phyloP scores from a whole-genome alignment of 2,113 vertebrate species.

The Notothenia rossii region DNA sequence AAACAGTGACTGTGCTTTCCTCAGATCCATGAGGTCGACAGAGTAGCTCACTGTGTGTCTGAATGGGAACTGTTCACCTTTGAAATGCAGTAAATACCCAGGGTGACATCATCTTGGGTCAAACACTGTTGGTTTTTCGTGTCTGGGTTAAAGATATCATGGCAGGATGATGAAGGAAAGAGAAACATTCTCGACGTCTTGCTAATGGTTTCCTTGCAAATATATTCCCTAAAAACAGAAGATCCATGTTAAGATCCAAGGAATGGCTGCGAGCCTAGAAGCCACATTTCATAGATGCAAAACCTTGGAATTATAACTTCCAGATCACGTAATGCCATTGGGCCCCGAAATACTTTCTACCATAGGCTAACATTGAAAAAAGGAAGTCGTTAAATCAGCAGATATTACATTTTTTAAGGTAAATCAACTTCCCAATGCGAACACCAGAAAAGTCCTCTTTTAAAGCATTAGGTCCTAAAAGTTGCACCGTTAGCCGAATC shows the following conservation, averaged over 20 bases:
- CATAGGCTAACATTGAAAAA: too few relatives aligned
- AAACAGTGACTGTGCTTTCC: conserved; percentile 51
- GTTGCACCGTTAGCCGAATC: too few relatives aligned
- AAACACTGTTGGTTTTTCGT: conserved; percentile 23
- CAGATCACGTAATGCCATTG: too few relatives aligned
- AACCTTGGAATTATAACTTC: too few relatives aligned
- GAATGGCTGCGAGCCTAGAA: too few relatives aligned
- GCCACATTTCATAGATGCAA: too few relatives aligned
- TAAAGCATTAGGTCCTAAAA: too few relatives aligned
- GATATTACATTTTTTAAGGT: too few relatives aligned
- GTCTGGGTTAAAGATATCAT: neutral
- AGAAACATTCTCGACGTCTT: neutral
- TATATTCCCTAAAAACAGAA: neutral
- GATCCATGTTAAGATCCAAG: neutral
- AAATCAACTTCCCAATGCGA: too few relatives aligned
- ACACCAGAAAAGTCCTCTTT: too few relatives aligned
- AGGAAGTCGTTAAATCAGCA: too few relatives aligned
- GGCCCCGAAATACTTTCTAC: too few relatives aligned
- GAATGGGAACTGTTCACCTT: conserved; percentile 63
- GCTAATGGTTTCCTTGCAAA: neutral
- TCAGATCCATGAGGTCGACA: conserved; percentile 24
- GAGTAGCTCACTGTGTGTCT: conserved; percentile 39
- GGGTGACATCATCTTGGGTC: conserved; percentile 49
- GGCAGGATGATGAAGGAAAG: neutral
- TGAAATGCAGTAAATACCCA: conserved; percentile 23